phyloP scores from a whole-genome alignment of 2,888 invertebrate genomes.

The Drosophila birchii region DNA sequence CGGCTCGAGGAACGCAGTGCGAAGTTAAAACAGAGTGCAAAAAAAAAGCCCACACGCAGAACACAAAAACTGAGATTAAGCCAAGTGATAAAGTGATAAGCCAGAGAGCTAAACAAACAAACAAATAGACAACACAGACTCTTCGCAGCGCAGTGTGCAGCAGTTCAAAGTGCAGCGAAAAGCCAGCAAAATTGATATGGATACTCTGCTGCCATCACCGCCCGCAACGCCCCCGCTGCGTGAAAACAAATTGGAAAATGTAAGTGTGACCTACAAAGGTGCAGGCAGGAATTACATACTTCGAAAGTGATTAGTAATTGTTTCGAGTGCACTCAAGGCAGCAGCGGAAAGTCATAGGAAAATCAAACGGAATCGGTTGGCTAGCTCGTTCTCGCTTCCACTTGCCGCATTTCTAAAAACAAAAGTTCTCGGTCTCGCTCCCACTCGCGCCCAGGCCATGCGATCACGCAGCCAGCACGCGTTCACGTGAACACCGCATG shows the following conservation, averaged over 20 bases:
- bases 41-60: constrained; percentile 38
- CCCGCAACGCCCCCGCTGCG: constrained; percentile 90
- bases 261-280: constrained; percentile 78
- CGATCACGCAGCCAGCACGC: constrained; percentile 85
- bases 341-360: constrained; percentile 61
- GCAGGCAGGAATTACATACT: constrained; percentile 15
- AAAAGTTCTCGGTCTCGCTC: constrained; percentile 81
- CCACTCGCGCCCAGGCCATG: constrained; percentile 65
- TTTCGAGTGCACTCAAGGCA: constrained; percentile 51
- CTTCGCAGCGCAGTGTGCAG: constrained; percentile 29
- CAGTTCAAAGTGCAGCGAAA: constrained; percentile 50
- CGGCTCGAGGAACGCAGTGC: constrained; percentile 49
- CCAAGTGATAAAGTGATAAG: constrained; percentile 60
- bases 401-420: constrained; percentile 83
- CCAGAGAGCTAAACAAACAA: constrained; percentile 42
- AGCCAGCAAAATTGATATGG: constrained; percentile 81
- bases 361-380: constrained; percentile 62
- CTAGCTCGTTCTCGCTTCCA: constrained; percentile 70
- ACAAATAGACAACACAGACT: constrained; percentile 32
- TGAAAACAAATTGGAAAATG: constrained; percentile 83
- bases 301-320: constrained; percentile 35
- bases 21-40: constrained; percentile 32
- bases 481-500: constrained; percentile 92
- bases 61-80: constrained; percentile 41
- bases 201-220: constrained; percentile 87